Conservation (phyloP, 2,797 vertebrate species). For the Eleutherodactylus coqui region DNA sequence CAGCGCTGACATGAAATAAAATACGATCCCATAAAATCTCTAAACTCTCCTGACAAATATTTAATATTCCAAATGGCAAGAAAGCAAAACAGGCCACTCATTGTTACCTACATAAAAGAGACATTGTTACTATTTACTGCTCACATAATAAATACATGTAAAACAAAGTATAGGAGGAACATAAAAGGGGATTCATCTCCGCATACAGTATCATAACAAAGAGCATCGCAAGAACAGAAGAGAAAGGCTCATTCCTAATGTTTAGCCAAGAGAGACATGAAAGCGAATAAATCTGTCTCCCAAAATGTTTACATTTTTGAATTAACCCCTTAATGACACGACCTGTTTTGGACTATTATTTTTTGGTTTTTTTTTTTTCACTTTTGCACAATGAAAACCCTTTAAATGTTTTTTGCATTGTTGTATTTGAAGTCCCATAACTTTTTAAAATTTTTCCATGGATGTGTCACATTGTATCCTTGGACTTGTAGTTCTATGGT, state of each 20-base stretch:
- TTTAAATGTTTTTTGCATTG: no score
- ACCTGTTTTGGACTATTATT: no score
- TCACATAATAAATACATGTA: slow-evolving; percentile 50
- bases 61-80: slow-evolving; percentile 36
- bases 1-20: background rate
- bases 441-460: no score
- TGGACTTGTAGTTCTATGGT: no score
- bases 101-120: slow-evolving; percentile 37
- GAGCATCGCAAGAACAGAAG: slow-evolving; percentile 21
- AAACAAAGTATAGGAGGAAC: slow-evolving; percentile 45
- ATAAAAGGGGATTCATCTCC: slow-evolving; percentile 32
- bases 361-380: background rate
- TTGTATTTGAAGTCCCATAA: no score
- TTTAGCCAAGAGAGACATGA: slow-evolving; percentile 46
- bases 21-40: slow-evolving; percentile 3
- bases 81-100: slow-evolving; percentile 22
- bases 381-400: background rate
- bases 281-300: slow-evolving; percentile 41
- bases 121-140: slow-evolving; percentile 44
- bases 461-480: no score
- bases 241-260: slow-evolving; percentile 16
- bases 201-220: slow-evolving; percentile 33
- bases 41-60: slow-evolving; percentile 30
- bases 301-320: slow-evolving; percentile 38
- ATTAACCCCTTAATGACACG: no score